Evolutionary conservation across 2,888 invertebrate genomes (phyloP).

Genomic region (Magallana nippona): DNA sequence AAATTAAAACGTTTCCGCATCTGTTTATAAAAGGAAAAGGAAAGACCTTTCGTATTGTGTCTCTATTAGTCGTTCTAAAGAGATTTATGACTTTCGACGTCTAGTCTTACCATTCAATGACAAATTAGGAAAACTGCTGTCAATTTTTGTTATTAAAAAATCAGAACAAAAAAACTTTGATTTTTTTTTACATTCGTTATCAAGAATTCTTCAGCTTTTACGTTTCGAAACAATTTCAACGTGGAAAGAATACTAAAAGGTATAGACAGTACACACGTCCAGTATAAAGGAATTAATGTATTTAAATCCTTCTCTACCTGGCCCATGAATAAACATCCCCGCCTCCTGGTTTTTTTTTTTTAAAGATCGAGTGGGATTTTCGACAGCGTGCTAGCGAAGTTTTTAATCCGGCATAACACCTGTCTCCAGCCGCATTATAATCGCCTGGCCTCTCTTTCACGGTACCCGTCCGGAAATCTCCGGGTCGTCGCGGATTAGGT

Average conservation of each 20-base stretch:
- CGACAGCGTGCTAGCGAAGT: neutral
- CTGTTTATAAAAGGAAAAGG: neutral
- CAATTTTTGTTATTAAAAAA: too few species aligned
- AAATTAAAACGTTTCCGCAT: neutral
- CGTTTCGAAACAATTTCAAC: too few species aligned
- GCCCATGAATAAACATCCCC: slow-evolving; percentile 22
- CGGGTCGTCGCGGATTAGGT: slow-evolving; percentile 32
- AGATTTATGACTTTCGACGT: slow-evolving; percentile 1
- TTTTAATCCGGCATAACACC: slow-evolving; percentile 42
- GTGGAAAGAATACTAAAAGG: too few species aligned
- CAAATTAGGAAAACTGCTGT: neutral
- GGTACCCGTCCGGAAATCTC: slow-evolving; percentile 16
- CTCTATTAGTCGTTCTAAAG: neutral
- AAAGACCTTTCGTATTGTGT: neutral
- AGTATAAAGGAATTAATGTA: neutral
- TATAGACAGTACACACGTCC: neutral
- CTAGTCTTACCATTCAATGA: neutral
- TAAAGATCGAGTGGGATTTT: slow-evolving; percentile 1
- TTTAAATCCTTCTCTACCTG: neutral
- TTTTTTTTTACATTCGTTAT: neutral
- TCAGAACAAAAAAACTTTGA: too few species aligned
- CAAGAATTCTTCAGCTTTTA: neutral
- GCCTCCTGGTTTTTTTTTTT: neutral
- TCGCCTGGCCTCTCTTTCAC: slow-evolving; percentile 27
- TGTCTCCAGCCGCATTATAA: slow-evolving; percentile 38